These are phyloP conservation scores for Parus major DNA, from an alignment of 2,113 vertebrate species.

Conservation along the genomic window DNA sequence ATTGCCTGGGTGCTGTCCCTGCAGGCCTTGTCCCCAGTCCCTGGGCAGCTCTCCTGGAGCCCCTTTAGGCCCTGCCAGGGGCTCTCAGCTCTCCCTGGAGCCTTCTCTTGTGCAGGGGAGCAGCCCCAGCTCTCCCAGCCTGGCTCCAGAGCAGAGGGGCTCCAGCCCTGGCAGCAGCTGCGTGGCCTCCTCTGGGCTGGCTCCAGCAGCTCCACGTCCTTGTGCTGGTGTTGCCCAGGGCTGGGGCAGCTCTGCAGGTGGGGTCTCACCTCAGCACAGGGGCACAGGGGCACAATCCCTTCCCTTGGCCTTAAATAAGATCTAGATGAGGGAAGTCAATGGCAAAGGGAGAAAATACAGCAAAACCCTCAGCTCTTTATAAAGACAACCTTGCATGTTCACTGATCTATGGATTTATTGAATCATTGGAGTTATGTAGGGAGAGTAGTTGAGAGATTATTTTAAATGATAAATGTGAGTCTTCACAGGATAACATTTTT, in stretches of 20 bases:
- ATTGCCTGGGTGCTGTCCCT: neutral
- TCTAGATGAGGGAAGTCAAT: neutral
- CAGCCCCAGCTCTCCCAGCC: neutral
- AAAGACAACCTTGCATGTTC: rapidly evolving
- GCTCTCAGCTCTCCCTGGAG: neutral
- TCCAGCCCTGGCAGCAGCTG: neutral
- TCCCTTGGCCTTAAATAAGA: neutral
- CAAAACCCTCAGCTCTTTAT: rapidly evolving
- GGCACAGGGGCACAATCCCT: neutral
- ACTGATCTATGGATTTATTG: neutral
- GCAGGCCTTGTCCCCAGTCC: neutral
- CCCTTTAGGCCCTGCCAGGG: neutral
- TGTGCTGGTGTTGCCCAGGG: neutral
- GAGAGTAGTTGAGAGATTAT: neutral
- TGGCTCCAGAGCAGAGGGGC: neutral
- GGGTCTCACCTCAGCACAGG: neutral
- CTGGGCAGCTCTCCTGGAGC: neutral
- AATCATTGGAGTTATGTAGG: neutral
- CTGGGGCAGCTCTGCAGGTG: neutral
- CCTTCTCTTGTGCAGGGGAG: neutral
- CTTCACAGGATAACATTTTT: neutral
- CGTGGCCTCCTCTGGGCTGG: neutral
- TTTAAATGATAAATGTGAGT: neutral
- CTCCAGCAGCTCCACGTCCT: neutral
- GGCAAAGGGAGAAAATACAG: neutral